phyloP scores from a whole-genome alignment of 2,797 vertebrate genomes.

The Champsocephalus gunnari region DNA sequence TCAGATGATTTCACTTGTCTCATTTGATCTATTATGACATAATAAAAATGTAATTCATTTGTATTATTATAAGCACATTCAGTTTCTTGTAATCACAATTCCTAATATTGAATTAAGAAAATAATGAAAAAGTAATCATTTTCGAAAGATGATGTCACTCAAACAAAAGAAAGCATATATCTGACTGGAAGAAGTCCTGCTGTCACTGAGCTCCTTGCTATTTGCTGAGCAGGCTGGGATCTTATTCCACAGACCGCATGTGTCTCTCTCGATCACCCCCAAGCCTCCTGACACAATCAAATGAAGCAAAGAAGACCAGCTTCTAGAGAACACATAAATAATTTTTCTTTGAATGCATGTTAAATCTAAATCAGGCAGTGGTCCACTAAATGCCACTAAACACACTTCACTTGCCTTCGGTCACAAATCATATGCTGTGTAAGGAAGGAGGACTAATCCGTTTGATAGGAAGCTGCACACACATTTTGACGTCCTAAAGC shows the following conservation, averaged over 20 bases:
- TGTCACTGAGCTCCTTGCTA: constrained; percentile 37
- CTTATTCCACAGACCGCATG: constrained; percentile 29
- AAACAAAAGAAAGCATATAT: background rate
- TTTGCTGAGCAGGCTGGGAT: constrained; percentile 61
- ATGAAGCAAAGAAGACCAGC: no score
- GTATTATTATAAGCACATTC: background rate
- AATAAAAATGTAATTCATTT: background rate
- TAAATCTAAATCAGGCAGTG: background rate
- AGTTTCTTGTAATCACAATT: background rate
- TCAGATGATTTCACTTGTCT: background rate
- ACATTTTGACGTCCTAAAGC: constrained; percentile 12
- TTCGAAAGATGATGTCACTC: background rate
- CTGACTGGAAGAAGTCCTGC: background rate
- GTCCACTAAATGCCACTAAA: background rate
- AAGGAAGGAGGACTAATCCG: background rate
- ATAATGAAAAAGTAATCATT: background rate
- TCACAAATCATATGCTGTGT: background rate
- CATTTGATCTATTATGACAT: background rate
- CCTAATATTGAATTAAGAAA: background rate
- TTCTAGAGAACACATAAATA: background rate
- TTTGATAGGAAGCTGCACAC: constrained; percentile 10
- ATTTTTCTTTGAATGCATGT: fast-evolving
- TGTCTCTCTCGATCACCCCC: background rate
- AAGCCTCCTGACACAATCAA: background rate
- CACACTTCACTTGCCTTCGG: background rate